Evolutionary conservation across 2,113 vertebrate species (phyloP).

Genomic region (Naja naja): DNA sequence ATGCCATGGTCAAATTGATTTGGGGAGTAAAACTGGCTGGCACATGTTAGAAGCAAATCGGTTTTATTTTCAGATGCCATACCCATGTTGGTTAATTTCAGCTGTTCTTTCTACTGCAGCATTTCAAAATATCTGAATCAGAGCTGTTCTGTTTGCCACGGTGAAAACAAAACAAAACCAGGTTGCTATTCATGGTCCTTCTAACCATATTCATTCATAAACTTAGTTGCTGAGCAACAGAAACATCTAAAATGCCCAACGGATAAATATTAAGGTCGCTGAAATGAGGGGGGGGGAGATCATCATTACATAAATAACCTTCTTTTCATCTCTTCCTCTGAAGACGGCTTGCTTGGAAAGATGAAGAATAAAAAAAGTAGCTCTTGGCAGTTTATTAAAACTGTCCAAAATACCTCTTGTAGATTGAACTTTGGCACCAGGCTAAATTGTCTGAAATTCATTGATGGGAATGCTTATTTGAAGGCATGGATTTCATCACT

Average conservation of each 20-base stretch:
- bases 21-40: neutral
- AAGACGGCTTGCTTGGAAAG: neutral
- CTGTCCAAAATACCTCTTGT: neutral
- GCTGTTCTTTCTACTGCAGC: neutral
- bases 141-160: neutral
- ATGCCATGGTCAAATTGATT: neutral
- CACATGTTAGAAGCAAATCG: neutral
- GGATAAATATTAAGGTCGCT: conserved; percentile 10
- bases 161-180: neutral
- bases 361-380: neutral
- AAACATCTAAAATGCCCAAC: neutral
- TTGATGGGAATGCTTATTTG: neutral
- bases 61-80: neutral
- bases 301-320: neutral
- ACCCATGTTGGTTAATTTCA: neutral
- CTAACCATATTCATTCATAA: neutral
- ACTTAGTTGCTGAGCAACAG: conserved; percentile 11
- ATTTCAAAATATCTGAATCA: neutral
- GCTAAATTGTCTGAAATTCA: neutral
- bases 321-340: neutral
- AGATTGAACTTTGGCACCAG: neutral
- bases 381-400: neutral
- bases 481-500: neutral
- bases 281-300: neutral
- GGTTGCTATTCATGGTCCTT: neutral